Conservation (phyloP, 2,888 invertebrate species). For the Apodemia mormo region DNA sequence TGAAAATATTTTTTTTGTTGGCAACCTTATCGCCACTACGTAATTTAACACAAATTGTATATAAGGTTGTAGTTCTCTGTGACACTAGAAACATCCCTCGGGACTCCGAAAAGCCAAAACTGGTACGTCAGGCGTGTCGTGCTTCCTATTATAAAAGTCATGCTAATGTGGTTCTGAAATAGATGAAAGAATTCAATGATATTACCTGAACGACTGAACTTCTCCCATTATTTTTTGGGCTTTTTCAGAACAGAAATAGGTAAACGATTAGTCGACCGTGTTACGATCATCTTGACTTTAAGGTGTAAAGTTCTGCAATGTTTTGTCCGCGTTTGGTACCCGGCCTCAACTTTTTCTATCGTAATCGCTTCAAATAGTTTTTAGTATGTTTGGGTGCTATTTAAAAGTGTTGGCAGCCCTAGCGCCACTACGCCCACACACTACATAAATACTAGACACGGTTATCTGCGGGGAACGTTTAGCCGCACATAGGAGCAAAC, state of each 20-base stretch:
- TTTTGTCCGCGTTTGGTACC: neutral
- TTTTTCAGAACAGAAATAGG: neutral
- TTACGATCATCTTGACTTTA: too few relatives aligned
- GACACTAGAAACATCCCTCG: neutral
- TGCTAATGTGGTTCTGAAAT: constrained; percentile 52
- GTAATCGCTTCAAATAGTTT: too few relatives aligned
- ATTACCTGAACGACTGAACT: neutral
- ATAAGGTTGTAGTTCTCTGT: constrained; percentile 13
- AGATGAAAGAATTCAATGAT: neutral
- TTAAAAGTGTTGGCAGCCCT: too few relatives aligned
- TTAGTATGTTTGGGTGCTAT: too few relatives aligned
- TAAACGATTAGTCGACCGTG: too few relatives aligned
- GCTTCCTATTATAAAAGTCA: constrained; percentile 50
- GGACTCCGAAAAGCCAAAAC: constrained; percentile 58
- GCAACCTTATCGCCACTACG: neutral
- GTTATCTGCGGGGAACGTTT: too few relatives aligned
- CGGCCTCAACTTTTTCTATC: too few relatives aligned
- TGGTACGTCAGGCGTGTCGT: constrained; percentile 53
- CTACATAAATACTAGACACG: too few relatives aligned
- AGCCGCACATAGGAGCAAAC: too few relatives aligned
- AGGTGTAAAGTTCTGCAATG: neutral
- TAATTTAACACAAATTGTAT: constrained; percentile 27
- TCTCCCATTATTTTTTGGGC: neutral
- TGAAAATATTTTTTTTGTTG: neutral
- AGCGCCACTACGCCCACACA: too few relatives aligned